These are phyloP conservation scores for Delphinus delphis DNA, from an alignment of 2,113 vertebrate species.

Conservation along the genomic window DNA sequence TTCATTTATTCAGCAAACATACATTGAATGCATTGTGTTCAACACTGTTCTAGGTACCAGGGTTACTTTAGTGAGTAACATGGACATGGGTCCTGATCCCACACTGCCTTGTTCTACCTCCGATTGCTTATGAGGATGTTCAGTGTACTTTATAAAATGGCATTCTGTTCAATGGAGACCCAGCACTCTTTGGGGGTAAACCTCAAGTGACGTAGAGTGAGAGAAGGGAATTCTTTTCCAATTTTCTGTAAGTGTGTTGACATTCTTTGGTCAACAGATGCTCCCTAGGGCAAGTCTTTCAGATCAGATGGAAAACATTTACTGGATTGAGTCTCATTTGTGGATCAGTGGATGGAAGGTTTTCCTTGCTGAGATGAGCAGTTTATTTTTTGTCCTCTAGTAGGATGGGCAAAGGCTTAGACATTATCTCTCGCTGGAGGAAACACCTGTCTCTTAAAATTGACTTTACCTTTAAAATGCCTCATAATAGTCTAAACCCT, in stretches of 20 bases:
- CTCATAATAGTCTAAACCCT: not conserved
- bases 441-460: conserved; percentile 38
- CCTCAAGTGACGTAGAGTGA: not conserved
- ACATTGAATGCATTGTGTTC: not conserved
- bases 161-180: not conserved
- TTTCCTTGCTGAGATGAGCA: not conserved
- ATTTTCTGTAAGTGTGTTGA: not conserved
- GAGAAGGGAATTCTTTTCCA: not conserved
- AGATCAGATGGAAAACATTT: not conserved
- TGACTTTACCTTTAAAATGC: conserved; percentile 43
- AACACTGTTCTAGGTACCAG: not conserved
- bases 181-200: not conserved
- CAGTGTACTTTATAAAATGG: not conserved
- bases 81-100: not conserved
- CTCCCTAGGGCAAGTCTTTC: not conserved
- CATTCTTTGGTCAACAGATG: not conserved
- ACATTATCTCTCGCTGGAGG: not conserved
- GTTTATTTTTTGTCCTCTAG: not conserved
- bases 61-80: not conserved
- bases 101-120: not conserved
- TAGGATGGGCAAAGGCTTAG: not conserved
- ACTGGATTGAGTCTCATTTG: not conserved
- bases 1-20: not conserved
- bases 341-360: not conserved
- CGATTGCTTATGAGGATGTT: not conserved